These are phyloP conservation scores for Romanogobio albipinnatus DNA, from an alignment of 2,113 vertebrate species.

Conservation along the genomic window DNA sequence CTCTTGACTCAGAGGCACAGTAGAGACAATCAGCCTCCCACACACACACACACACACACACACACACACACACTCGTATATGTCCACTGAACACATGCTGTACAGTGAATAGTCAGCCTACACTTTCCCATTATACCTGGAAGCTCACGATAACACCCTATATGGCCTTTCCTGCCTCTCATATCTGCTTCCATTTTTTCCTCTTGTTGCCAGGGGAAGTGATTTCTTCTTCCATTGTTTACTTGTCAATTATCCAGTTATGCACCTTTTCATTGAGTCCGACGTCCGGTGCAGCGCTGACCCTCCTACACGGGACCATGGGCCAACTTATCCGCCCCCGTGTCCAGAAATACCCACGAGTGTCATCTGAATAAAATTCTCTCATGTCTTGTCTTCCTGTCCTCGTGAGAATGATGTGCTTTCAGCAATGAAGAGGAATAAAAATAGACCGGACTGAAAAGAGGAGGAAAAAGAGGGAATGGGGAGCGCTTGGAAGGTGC, in stretches of 20 bases:
- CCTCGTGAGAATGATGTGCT: slow-evolving; percentile 54
- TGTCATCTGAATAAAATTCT: slow-evolving; percentile 29
- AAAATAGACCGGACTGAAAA: slow-evolving; percentile 56
- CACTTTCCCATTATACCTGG: slow-evolving; percentile 54
- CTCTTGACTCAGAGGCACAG: slow-evolving; percentile 58
- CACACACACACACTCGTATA: not conserved
- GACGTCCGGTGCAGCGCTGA: slow-evolving; percentile 1
- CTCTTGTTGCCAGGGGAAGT: slow-evolving; percentile 52
- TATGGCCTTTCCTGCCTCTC: slow-evolving; percentile 54
- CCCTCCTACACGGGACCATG: slow-evolving; percentile 33
- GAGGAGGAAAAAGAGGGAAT: slow-evolving; percentile 31
- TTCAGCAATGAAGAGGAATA: slow-evolving; percentile 53
- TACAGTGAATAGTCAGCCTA: slow-evolving; percentile 46
- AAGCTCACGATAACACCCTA: slow-evolving; percentile 51
- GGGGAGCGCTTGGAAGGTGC: slow-evolving; percentile 39
- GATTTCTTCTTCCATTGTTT: slow-evolving; percentile 36
- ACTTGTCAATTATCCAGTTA: slow-evolving; percentile 32
- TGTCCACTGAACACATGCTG: slow-evolving; percentile 29
- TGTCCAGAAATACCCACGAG: slow-evolving; percentile 44
- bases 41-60: slow-evolving; percentile 29
- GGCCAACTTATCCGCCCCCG: not conserved
- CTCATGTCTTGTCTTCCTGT: slow-evolving; percentile 42
- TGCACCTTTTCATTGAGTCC: slow-evolving; percentile 28
- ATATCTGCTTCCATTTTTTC: slow-evolving; percentile 41
- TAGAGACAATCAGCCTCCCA: slow-evolving; percentile 58